Base-by-base conservation (phyloP, 2,113 vertebrate genomes). In the Laticauda colubrina region DNA sequence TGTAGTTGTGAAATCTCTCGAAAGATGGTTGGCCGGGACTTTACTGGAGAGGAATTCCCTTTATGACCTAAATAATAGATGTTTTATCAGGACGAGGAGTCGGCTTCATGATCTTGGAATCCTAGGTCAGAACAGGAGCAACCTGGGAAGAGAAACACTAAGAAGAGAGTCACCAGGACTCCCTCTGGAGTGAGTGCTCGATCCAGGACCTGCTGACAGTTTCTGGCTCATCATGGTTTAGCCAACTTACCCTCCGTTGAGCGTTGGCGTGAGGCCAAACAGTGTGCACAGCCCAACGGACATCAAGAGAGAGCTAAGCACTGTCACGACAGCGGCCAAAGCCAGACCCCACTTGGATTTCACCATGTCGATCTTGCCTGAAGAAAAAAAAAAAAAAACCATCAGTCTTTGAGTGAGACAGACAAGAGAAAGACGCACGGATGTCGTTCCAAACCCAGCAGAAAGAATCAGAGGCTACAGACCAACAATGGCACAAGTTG, bases 301-400 rank as follows among this genome's bases (percentile, higher is more conserved):
- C 99, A 99, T 99, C 92, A 99, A 98, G 96, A 99, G 97, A 0
- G 99, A 99, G 98, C 99, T 99, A 95, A 99, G 99, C 85, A 99
- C 99, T 0, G 99, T 99, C 94, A 99, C 99, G 75, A 99, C 99
- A 0, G 99, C 99, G 0, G 99, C 99, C 97, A 99, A 97, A 0
- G 99, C 99, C 96, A 99, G 97, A 4, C 99, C 99, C 99, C 99
- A 99, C 93, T 99, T 99, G 0, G 99, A 99, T 95, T 99, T 99
- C 97, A 99, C 99, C 99, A 99, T 98, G 97, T 99, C 99, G 0
- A 99, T 99, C 97, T 99, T 99, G 87, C 99, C 99, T 99, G 96
- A 0, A 95, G 94, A 87, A 96, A 29, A 96, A 20, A 57, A 85
- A 5, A 18, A 20, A 57, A 85, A 5, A 18, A 54, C 15, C 0